Base-by-base conservation (phyloP, 2,797 vertebrate genomes). In the Diplodus puntazzo region DNA sequence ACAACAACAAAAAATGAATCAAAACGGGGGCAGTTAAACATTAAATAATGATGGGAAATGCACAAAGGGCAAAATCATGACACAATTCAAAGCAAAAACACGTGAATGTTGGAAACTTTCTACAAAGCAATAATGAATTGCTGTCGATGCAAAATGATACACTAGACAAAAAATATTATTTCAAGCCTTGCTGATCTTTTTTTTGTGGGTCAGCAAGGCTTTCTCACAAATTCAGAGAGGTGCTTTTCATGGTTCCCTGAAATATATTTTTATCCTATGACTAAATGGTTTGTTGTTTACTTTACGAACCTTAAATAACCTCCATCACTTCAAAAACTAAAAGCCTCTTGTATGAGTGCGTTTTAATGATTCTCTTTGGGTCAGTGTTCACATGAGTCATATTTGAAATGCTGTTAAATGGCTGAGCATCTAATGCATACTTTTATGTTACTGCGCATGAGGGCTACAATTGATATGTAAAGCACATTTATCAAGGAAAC, bases 1-100 rank as follows among this genome's bases (percentile, higher is more conserved):
- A 52, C 58, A 66, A 88, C 39, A 90, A 69, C 78, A 85, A 48
- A 95, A 95, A 96, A 92, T 83, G 92, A 96, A 94, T 79, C 84
- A 49, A 93, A 83, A 92, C 62, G 75, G 50, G 86, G 73, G 79
- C 16, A 80, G 77, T 90, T 66, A 89, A 42, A 69, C 34, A 75
- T 64, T 64, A 74, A 25, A 79, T 39, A 63, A 68, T 85, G 23
- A 81, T 62, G 80, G 46, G 65, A 77, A 87, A 80, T 8, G 30
- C 69, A 52, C 82, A 77, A 80, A 63, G 23, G 27, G 61, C 5
- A 76, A 73, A 59, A 80, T 58, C 68, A 67, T 77, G 46, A 69
- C 48, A 73, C 30, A 73, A 59, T 63, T 75, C 27, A 65, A 75
- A 50, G 21, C 25, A 63, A 62, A 53, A 63, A 79, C 68, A 64